phyloP scores from a whole-genome alignment of 1,140 invertebrate species.

The Mycetomoellerius zeteki region DNA sequence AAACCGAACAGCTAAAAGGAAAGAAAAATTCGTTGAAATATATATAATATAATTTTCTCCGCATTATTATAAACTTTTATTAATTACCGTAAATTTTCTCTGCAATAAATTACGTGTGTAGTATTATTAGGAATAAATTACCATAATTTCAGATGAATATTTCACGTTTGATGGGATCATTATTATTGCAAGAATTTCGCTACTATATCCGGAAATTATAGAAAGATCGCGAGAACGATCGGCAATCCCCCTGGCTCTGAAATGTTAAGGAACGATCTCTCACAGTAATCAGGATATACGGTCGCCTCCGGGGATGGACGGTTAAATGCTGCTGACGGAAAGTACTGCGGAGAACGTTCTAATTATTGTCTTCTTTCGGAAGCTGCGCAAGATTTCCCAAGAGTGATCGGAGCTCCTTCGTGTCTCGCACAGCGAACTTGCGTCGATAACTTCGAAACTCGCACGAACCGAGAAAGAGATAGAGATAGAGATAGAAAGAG shows the following conservation, averaged over 20 bases:
- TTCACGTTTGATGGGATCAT: not conserved
- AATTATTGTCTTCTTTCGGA: constrained; percentile 66
- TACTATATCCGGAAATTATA: not conserved
- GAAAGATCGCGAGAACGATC: constrained; percentile 20
- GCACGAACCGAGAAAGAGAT: not conserved
- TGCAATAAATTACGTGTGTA: not conserved
- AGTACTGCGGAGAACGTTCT: constrained; percentile 53
- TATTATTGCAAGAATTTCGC: not conserved
- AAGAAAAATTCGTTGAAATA: not conserved
- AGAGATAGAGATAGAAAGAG: not conserved
- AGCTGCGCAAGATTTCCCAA: constrained; percentile 67
- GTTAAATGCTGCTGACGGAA: constrained; percentile 51
- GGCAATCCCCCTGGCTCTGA: not conserved
- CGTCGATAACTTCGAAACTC: constrained; percentile 68
- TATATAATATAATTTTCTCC: not conserved
- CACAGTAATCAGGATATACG: constrained; percentile 47
- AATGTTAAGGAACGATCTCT: constrained; percentile 16
- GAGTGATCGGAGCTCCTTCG: constrained; percentile 61
- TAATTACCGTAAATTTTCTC: not conserved
- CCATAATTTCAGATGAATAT: not conserved
- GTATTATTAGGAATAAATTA: not conserved
- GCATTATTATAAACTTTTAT: not conserved
- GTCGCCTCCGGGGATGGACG: constrained; percentile 26
- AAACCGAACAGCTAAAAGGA: not conserved
- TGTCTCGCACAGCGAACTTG: constrained; percentile 63